phyloP scores from a whole-genome alignment of 2,797 vertebrate genomes.

The Sebastolobus altivelis region DNA sequence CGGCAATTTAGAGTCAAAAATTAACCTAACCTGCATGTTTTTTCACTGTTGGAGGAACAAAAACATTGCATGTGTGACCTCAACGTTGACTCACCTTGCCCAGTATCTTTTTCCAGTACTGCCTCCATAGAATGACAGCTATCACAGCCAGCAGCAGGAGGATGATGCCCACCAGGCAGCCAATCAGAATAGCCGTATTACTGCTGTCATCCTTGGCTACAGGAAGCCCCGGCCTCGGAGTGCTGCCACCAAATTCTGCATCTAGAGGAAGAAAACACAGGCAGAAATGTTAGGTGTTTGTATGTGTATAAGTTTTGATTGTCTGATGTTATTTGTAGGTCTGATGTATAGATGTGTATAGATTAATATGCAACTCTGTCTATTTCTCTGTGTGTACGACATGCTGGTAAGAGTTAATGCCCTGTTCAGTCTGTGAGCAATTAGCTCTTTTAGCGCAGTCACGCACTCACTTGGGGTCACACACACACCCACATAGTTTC shows the following conservation, averaged over 20 bases:
- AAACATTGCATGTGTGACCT: too few relatives aligned
- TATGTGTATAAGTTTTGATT: neutral
- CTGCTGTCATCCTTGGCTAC: slow-evolving; percentile 92
- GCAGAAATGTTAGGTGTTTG: slow-evolving; percentile 12
- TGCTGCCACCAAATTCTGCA: slow-evolving; percentile 78
- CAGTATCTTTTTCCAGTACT: slow-evolving; percentile 94
- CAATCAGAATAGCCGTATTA: slow-evolving; percentile 92
- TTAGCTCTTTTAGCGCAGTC: slow-evolving; percentile 52
- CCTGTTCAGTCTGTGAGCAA: slow-evolving; percentile 33
- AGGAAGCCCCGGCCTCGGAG: slow-evolving; percentile 85
- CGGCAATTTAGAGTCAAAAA: neutral
- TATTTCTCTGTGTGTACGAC: neutral
- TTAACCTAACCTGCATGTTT: neutral
- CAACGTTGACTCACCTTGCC: slow-evolving; percentile 86
- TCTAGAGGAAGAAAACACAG: slow-evolving; percentile 49
- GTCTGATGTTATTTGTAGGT: neutral
- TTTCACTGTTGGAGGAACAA: neutral
- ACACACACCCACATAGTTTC: slow-evolving; percentile 40
- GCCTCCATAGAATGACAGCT: slow-evolving; percentile 93
- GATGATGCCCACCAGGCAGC: slow-evolving; percentile 96
- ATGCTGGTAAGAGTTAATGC: slow-evolving; percentile 25
- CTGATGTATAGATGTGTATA: neutral
- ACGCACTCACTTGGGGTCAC: slow-evolving; percentile 34
- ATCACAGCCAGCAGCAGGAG: slow-evolving; percentile 92
- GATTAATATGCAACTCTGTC: neutral